A percentile compares a stretch with the other conserved stretches of the same genome.
Evolutionary conservation across 2,113 vertebrate genomes (phyloP).

Genomic region (Triplophysa siluroides): DNA sequence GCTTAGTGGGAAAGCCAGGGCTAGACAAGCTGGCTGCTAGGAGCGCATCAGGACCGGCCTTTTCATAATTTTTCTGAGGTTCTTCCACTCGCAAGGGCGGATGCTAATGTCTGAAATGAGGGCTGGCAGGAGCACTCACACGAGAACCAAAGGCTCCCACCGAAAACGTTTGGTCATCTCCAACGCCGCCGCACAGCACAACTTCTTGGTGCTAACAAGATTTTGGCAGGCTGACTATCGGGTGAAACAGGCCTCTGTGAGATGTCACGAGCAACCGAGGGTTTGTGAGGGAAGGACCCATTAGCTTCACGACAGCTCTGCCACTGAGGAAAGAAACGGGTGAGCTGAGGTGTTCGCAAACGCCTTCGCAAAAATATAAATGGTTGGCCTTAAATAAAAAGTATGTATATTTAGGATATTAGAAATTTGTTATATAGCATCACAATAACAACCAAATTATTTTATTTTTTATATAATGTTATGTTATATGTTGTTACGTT

Average conservation of each 20-base stretch:
- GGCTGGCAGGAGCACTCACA: slow-evolving; percentile 11
- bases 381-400: background rate
- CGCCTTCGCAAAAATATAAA: slow-evolving; percentile 6
- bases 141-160: background rate
- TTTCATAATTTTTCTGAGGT: background rate
- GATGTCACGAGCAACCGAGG: slow-evolving; percentile 38
- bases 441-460: no score
- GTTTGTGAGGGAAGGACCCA: slow-evolving; percentile 13
- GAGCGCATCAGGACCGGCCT: slow-evolving; percentile 28
- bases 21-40: background rate
- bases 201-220: slow-evolving; percentile 24
- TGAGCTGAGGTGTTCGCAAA: slow-evolving; percentile 17
- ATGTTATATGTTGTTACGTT: no score
- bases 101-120: slow-evolving; percentile 40
- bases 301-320: slow-evolving; percentile 27
- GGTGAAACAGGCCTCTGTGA: slow-evolving; percentile 33
- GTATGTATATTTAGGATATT: background rate
- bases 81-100: slow-evolving; percentile 37
- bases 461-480: no score
- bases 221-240: slow-evolving; percentile 45
- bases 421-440: background rate
- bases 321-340: slow-evolving; percentile 15
- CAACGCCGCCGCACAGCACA: background rate
- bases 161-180: slow-evolving; percentile 30
- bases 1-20: slow-evolving; percentile 11